Evolutionary conservation across 2,797 vertebrate species (phyloP), one percentile per base, ranked within the genome.

Genomic region (Pipistrellus kuhlii): DNA sequence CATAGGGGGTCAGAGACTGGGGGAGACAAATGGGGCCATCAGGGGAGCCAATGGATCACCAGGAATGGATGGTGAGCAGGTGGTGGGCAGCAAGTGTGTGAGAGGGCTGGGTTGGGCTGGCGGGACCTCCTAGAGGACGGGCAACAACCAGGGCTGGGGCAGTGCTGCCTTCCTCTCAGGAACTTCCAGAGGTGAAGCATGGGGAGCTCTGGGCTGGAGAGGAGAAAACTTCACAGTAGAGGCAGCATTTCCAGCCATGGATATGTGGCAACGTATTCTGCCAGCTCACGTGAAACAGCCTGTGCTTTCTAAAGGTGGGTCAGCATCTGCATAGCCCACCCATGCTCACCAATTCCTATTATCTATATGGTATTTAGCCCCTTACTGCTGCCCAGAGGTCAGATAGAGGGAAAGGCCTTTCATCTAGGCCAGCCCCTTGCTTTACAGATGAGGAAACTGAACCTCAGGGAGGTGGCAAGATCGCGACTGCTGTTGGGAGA

Each of bases 341-440:
- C 64, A 41, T 7, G 72, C 21, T 8, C 27, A 11, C 15, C 17
- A 30, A 27, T 25, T 66, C 27, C 78, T 44, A 41, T 78, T 57
- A 41, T 30, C 5, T 38, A 0, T 14, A 9, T 2, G 13, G 23
- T 14, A 30, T 57, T 53, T n/a, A 27, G 13, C 20, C 66, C 55
- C 69, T 76, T 53, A 20, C 8, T 5, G 9, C 62, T 62, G 35
- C 75, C 83, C 13, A 27, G 35, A 12, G 23, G 55, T 77, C 18
- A 38, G 1, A 3, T 3, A 68, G 38, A 72, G 53, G 35, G 66
- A 68, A 13, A 51, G 15, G 3, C 35, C 46, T 78, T 66, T 20
- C 17, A 13, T 44, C 17, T 55, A 18, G 41, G 78, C 11, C 89
- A 68, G 18, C 21, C 5, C 66, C 73, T n/a, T 32, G 18, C 57